Conservation (phyloP, 1,140 invertebrate species). For the Pollicipes pollicipes region DNA sequence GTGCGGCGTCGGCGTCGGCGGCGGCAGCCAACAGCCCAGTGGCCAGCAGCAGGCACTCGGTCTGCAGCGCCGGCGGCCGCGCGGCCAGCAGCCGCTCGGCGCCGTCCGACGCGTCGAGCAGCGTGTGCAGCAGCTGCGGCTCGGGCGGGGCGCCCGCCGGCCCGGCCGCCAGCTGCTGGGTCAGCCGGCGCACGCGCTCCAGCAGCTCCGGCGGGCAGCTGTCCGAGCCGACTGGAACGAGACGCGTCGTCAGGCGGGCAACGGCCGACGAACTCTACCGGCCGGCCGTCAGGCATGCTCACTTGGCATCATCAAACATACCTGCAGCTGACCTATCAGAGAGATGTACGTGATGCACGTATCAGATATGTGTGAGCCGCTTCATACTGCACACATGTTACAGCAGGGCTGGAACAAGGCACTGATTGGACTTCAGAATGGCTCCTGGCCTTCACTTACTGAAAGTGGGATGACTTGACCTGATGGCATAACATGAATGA, state of each 20-base stretch:
- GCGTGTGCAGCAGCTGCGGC: background rate
- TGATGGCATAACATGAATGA: background rate
- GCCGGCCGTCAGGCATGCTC: no score
- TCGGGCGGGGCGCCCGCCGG: no score
- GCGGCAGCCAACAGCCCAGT: background rate
- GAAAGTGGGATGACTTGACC: no score
- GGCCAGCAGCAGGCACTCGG: background rate
- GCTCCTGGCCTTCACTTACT: no score
- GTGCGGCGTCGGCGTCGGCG: background rate
- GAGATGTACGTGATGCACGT: no score
- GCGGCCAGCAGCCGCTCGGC: background rate
- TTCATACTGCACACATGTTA: no score
- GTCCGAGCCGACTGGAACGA: background rate
- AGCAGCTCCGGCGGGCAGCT: background rate
- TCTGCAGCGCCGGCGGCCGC: background rate
- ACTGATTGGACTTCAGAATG: no score
- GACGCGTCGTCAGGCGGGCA: background rate
- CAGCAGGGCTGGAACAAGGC: no score
- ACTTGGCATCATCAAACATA: background rate
- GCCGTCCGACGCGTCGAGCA: background rate
- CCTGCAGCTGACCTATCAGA: background rate
- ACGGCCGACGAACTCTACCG: no score
- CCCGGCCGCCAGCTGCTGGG: background rate
- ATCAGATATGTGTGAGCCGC: no score
- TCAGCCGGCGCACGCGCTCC: background rate